Percentiles rank a stretch among this genome's conserved stretches.
These are phyloP conservation scores for Erethizon dorsatum DNA, from an alignment of 2,797 vertebrate species.

Conservation along the genomic window DNA sequence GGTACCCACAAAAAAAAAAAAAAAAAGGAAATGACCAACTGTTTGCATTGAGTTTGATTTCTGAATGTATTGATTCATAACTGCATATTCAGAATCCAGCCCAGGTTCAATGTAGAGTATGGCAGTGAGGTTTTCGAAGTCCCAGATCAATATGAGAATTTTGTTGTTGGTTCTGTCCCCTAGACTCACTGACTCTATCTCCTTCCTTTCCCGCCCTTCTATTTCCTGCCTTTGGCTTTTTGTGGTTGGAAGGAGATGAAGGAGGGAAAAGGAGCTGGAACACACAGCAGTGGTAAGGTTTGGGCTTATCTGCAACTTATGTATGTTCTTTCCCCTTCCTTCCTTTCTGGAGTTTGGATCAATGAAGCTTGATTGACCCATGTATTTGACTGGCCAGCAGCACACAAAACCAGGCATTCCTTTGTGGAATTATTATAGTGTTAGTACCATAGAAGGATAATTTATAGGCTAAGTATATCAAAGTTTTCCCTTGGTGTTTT, in stretches of 20 bases:
- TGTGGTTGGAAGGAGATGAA: constrained; percentile 67
- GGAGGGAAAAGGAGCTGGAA: constrained; percentile 29
- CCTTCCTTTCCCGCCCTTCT: constrained; percentile 72
- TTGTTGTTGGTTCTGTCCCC: constrained; percentile 39
- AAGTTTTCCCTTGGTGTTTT: constrained; percentile 38
- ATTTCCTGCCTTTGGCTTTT: constrained; percentile 70
- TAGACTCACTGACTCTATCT: constrained; percentile 60
- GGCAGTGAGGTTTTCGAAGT: constrained; percentile 39
- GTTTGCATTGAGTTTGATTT: constrained; percentile 41
- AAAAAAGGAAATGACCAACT: background rate
- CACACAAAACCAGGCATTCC: background rate
- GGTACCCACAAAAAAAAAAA: background rate
- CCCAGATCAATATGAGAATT: constrained; percentile 27
- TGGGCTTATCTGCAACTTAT: constrained; percentile 55
- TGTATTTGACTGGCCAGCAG: background rate
- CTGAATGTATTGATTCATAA: constrained; percentile 45
- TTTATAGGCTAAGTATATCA: background rate
- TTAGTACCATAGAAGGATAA: background rate
- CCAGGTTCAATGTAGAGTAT: background rate
- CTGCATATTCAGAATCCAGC: background rate
- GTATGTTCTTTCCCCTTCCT: background rate
- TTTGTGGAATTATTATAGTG: constrained; percentile 1
- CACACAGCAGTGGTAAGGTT: constrained; percentile 60
- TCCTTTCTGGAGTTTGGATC: constrained; percentile 60
- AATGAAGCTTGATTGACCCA: background rate